These are phyloP conservation scores for Rutpela maculata DNA, from an alignment of 2,888 invertebrate species.

Conservation along the genomic window DNA sequence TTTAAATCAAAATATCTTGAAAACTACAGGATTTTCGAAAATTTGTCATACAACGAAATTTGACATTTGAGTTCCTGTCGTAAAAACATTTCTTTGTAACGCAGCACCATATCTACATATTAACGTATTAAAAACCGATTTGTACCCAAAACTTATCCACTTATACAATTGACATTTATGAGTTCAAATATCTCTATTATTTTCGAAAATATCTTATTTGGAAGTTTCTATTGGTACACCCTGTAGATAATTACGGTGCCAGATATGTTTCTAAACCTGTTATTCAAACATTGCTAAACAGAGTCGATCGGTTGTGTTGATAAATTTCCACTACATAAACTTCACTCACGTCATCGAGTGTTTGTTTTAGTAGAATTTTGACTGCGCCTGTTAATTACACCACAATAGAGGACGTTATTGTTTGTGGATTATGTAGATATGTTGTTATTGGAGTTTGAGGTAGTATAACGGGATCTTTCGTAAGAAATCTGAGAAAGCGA, in stretches of 20 bases:
- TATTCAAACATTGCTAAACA: conserved; percentile 8
- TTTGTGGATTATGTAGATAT: background rate
- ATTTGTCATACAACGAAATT: too few relatives aligned
- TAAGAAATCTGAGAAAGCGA: background rate
- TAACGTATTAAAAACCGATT: too few relatives aligned
- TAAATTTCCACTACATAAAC: background rate
- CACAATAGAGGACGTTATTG: background rate
- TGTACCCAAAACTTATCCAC: too few relatives aligned
- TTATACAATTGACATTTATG: too few relatives aligned
- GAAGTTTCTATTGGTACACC: too few relatives aligned
- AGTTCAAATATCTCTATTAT: too few relatives aligned
- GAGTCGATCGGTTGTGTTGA: background rate
- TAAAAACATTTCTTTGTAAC: too few relatives aligned
- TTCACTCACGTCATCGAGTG: background rate
- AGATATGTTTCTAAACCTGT: conserved; percentile 12
- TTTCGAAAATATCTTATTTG: too few relatives aligned
- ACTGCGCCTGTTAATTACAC: background rate
- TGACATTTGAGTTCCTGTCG: too few relatives aligned
- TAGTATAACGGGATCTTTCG: background rate
- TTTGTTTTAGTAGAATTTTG: conserved; percentile 10
- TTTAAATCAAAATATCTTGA: too few relatives aligned
- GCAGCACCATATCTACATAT: too few relatives aligned
- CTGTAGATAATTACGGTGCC: background rate
- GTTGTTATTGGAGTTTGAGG: background rate
- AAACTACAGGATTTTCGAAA: too few relatives aligned